Conservation (phyloP, 1,140 invertebrate species). For the Hycleus cichorii region DNA sequence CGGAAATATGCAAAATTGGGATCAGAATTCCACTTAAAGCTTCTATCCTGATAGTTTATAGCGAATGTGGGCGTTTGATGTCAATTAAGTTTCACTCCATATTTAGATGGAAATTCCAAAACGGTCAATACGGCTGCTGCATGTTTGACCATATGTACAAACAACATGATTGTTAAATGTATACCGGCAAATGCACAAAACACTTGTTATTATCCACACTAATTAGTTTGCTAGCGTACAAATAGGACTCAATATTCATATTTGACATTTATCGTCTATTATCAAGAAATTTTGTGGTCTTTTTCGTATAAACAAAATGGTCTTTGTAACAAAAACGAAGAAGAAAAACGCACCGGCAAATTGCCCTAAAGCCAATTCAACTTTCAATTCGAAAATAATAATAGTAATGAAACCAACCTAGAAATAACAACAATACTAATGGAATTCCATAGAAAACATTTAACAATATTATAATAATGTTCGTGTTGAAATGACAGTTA, state of each 20-base stretch:
- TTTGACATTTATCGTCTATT: too few species aligned
- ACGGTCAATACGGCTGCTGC: conserved; percentile 9
- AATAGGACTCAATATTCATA: too few species aligned
- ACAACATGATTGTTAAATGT: conserved; percentile 10
- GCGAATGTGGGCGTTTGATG: conserved; percentile 30
- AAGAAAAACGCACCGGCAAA: not conserved
- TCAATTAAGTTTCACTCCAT: conserved; percentile 38
- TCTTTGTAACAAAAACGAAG: not conserved
- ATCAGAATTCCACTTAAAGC: too few species aligned
- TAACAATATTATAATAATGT: too few species aligned
- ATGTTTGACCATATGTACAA: conserved; percentile 31
- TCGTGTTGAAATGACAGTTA: too few species aligned
- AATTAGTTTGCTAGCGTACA: too few species aligned
- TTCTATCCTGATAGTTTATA: too few species aligned
- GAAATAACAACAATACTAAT: too few species aligned
- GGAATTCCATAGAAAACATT: too few species aligned
- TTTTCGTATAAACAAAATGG: conserved; percentile 1
- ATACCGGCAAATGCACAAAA: conserved; percentile 16
- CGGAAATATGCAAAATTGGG: too few species aligned
- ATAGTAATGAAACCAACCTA: too few species aligned
- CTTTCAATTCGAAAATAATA: too few species aligned
- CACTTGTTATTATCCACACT: conserved; percentile 9
- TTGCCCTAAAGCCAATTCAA: not conserved
- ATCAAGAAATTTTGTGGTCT: not conserved
- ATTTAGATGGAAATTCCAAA: conserved; percentile 32